These are phyloP conservation scores for Oithona nana DNA, from an alignment of 2,888 invertebrate genomes.

Conservation along the genomic window DNA sequence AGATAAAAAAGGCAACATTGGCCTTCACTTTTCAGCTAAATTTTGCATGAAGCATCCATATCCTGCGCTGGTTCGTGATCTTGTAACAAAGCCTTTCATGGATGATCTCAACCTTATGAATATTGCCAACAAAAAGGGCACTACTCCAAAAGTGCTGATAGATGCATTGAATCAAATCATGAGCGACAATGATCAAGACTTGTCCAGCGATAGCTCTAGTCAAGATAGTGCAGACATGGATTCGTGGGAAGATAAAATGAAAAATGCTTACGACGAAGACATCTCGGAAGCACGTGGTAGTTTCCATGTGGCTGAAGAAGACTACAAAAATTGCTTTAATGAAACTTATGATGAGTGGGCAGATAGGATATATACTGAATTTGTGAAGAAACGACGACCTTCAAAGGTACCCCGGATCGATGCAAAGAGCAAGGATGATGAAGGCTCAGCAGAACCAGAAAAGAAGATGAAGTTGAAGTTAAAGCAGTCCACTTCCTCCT, in stretches of 20 bases:
- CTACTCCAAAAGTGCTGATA: background rate
- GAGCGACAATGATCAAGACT: background rate
- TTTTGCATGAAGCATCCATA: background rate
- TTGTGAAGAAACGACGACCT: background rate
- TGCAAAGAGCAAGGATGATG: no score
- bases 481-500: background rate
- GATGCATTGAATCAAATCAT: background rate
- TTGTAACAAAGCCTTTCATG: background rate
- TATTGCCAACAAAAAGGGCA: conserved; percentile 1
- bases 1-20: conserved; percentile 1
- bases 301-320: background rate
- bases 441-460: no score
- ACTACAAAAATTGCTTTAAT: background rate
- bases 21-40: conserved; percentile 1
- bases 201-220: background rate
- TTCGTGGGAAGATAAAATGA: background rate
- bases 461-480: background rate
- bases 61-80: background rate
- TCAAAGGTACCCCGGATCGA: no score
- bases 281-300: background rate
- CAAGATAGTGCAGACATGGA: background rate
- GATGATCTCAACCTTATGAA: background rate
- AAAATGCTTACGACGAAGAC: background rate
- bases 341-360: conserved; percentile 13
- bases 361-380: conserved; percentile 10